Percentiles rank a stretch among this genome's conserved stretches.
Evolutionary conservation across 2,888 invertebrate genomes (phyloP).

Genomic region (Dichetophora obliterata): DNA sequence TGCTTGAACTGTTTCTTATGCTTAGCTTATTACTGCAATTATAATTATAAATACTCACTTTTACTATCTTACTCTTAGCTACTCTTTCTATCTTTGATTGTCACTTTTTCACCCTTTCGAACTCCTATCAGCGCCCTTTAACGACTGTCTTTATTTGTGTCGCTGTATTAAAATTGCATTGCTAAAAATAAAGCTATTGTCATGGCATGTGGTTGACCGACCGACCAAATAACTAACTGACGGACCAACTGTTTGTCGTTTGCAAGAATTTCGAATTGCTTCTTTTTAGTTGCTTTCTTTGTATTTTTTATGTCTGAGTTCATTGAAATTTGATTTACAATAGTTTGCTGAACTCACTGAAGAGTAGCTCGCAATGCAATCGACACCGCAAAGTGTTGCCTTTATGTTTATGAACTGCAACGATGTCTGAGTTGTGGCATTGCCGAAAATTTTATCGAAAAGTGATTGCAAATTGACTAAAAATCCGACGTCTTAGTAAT

Average conservation of each 20-base stretch:
- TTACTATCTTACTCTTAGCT: not conserved
- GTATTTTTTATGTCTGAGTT: conserved; percentile 11
- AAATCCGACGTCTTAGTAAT: no score
- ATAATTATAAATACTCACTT: not conserved
- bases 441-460: no score
- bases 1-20: not conserved
- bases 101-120: not conserved
- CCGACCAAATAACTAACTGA: not conserved
- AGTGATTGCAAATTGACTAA: no score
- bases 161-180: not conserved
- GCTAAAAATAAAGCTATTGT: not conserved
- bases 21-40: not conserved
- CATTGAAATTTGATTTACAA: conserved; percentile 30
- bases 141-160: not conserved
- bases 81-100: not conserved
- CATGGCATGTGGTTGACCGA: conserved; percentile 8
- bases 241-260: not conserved
- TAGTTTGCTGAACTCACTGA: conserved; percentile 23
- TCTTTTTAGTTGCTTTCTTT: not conserved
- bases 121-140: not conserved
- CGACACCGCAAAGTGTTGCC: conserved; percentile 11
- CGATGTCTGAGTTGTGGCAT: not conserved
- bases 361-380: conserved; percentile 14
- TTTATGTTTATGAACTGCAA: not conserved
- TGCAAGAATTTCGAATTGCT: not conserved